Evolutionary conservation across 53 echinoderm and acorn worm species (phyloP).

Genomic region (Antedon mediterranea): DNA sequence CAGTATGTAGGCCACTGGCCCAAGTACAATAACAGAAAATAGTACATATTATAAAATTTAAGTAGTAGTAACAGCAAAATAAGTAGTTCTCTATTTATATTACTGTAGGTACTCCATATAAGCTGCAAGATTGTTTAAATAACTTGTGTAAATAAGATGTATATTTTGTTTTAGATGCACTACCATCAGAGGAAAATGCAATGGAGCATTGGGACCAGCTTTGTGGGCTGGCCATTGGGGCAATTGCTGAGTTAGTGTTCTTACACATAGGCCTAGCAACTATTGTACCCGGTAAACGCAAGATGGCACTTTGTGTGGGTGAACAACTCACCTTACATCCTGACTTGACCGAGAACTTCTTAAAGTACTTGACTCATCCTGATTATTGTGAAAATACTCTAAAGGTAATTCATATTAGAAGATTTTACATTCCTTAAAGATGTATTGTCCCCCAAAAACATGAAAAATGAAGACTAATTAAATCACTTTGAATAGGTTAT

Average conservation of each 20-base stretch:
- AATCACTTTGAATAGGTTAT: too few relatives aligned
- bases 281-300: constrained; percentile 65
- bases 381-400: constrained; percentile 69
- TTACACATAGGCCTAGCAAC: constrained; percentile 49
- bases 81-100: too few relatives aligned
- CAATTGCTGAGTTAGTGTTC: constrained; percentile 68
- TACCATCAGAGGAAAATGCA: constrained; percentile 31
- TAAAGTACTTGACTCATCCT: constrained; percentile 55
- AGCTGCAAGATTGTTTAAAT: too few relatives aligned
- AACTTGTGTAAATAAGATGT: background rate
- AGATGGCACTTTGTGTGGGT: constrained; percentile 79
- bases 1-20: too few relatives aligned
- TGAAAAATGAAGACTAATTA: too few relatives aligned
- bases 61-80: too few relatives aligned
- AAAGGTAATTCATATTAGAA: constrained; percentile 37
- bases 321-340: constrained; percentile 28
- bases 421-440: too few relatives aligned
- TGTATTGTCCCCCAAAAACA: too few relatives aligned
- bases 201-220: constrained; percentile 60
- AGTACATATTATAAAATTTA: too few relatives aligned
- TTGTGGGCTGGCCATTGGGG: constrained; percentile 65
- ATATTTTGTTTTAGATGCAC: constrained; percentile 17
- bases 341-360: constrained; percentile 45
- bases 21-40: too few relatives aligned
- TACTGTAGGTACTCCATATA: too few relatives aligned